Base-by-base conservation (phyloP, 2,888 invertebrate genomes). In the Lapara coniferarum region DNA sequence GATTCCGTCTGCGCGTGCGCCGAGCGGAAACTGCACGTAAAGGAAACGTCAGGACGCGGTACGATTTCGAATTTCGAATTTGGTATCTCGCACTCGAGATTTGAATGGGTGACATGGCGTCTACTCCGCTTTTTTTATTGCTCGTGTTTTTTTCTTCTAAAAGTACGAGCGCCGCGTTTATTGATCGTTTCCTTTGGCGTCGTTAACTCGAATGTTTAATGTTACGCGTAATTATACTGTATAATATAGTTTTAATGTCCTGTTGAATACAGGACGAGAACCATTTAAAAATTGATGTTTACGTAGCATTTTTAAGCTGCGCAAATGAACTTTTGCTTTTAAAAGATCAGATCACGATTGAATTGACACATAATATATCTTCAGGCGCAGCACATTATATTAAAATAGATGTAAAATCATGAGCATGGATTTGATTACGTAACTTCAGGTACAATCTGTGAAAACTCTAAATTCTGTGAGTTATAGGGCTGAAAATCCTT, bases 11-110 rank as follows among this genome's bases (percentile, higher is more conserved):
- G 90, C 91, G 90, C 90, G 81, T 86, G 85, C 87, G 85, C 82
- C 76, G 80, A 83, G 81, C 89, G 90, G 92, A 90, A 89, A 89
- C 89, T 86, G 86, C 91, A 92, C 92, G 92, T 91, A 91, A 88
- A 89, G 90, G 90, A 90, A 89, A 89, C 90, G 92, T 89, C 91
- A 92, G 92, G 87, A 93, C 93, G 93, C 93, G 92, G 86, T 91
- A 90, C 91, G 93, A 91, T 93, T 93, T 91, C 90, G 89, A 92
- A 92, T 91, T 88, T 90, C 76, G 87, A 90, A 91, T 89, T 90
- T 88, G 86, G 88, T 89, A 87, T 88, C 81, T 82, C 84, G 77
- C 85, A 81, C 82, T 85, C 86, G 84, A 89, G 85, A 88, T 88
- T 87, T 82, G 85, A 88, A 88, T 86, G 85, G 83, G 81, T 84